A percentile compares a stretch with the other conserved stretches of the same genome.
Evolutionary conservation across 2,113 vertebrate genomes (phyloP).

Genomic region (Ceyx margarethae): DNA sequence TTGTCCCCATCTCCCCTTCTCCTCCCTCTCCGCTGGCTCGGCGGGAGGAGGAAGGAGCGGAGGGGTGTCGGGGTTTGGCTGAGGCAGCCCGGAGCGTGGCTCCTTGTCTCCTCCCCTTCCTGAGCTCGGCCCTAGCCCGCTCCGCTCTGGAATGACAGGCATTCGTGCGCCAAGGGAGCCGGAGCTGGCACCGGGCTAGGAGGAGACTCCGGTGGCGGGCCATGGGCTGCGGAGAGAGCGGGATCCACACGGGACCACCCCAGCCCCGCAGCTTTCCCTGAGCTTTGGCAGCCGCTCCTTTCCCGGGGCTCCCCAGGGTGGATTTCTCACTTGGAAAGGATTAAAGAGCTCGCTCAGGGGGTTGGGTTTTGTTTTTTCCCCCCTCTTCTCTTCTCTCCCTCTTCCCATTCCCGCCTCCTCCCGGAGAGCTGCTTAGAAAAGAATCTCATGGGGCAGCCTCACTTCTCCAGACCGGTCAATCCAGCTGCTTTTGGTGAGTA

Average conservation of each 20-base stretch:
- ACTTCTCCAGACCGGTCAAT: constrained; percentile 77
- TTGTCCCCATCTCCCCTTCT: not conserved
- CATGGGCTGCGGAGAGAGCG: constrained; percentile 59
- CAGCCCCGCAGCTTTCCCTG: not conserved
- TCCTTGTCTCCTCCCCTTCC: constrained; percentile 77
- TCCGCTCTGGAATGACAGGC: constrained; percentile 90
- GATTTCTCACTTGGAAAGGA: constrained; percentile 32
- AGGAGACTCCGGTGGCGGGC: constrained; percentile 66
- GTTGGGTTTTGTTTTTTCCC: not conserved
- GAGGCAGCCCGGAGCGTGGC: constrained; percentile 40
- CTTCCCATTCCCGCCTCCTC: not conserved
- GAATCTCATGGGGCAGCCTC: constrained; percentile 77
- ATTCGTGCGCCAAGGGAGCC: constrained; percentile 78
- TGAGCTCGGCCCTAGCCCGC: constrained; percentile 76
- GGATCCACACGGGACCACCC: not conserved
- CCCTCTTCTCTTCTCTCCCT: not conserved
- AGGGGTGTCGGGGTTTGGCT: constrained; percentile 65
- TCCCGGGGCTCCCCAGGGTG: not conserved
- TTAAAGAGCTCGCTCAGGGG: not conserved
- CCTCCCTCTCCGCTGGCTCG: not conserved
- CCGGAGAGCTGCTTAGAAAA: constrained; percentile 58
- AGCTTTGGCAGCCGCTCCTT: not conserved
- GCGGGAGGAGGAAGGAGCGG: constrained; percentile 8
- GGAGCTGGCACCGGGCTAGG: constrained; percentile 73
- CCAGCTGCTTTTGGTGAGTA: constrained; percentile 78